Percentiles rank a stretch among this genome's conserved stretches.
Evolutionary conservation across 2,113 vertebrate genomes (phyloP).

Genomic region (Lepus europaeus): DNA sequence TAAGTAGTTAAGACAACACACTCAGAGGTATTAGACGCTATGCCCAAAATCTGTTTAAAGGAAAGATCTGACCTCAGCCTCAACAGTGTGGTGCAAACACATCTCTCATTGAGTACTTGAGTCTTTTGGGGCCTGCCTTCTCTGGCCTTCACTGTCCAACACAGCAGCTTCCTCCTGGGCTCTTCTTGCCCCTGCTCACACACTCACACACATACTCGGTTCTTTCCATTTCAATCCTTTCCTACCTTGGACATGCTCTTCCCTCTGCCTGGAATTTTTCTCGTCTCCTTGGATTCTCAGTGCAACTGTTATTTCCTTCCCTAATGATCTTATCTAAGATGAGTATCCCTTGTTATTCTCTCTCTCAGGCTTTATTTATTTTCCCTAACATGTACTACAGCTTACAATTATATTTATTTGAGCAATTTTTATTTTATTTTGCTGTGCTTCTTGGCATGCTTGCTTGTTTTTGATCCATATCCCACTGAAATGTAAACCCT

Average conservation of each 20-base stretch:
- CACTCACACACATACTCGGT: neutral
- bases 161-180: neutral
- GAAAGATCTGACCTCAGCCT: neutral
- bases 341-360: neutral
- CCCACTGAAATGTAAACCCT: neutral
- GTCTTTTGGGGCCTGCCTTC: neutral
- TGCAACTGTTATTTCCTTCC: slow-evolving; percentile 31
- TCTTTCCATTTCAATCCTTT: slow-evolving; percentile 8
- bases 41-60: neutral
- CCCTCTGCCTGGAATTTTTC: neutral
- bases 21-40: neutral
- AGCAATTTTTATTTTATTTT: slow-evolving; percentile 6
- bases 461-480: slow-evolving; percentile 33
- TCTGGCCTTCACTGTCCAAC: neutral
- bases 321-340: neutral
- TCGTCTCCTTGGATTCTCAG: neutral
- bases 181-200: neutral
- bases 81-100: neutral
- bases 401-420: slow-evolving; percentile 45
- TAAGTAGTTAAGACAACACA: neutral
- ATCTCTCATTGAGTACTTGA: neutral
- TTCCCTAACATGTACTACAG: slow-evolving; percentile 19
- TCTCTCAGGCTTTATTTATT: neutral
- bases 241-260: neutral
- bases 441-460: neutral